These are phyloP conservation scores for Columba livia DNA, from an alignment of 2,113 vertebrate genomes.

Conservation along the genomic window DNA sequence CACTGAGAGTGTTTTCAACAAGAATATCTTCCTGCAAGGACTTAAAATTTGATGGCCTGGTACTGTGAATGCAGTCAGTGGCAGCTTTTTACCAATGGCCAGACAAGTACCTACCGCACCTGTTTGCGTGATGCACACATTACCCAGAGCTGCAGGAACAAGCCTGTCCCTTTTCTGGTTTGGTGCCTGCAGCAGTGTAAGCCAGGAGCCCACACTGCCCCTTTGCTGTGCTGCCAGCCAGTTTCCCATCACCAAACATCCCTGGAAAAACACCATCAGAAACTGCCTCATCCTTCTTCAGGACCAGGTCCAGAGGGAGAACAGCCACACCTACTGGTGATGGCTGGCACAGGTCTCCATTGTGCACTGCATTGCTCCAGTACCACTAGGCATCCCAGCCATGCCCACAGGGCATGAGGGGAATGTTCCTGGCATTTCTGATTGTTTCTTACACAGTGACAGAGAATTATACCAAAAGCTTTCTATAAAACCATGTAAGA, in stretches of 20 bases:
- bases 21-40: background rate
- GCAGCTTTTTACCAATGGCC: background rate
- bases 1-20: background rate
- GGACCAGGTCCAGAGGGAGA: background rate
- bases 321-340: background rate
- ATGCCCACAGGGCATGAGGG: rapidly evolving
- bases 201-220: background rate
- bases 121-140: rapidly evolving
- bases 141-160: background rate
- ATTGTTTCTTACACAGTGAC: background rate
- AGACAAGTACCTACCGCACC: background rate
- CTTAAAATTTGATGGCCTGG: background rate
- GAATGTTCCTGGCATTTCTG: background rate
- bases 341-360: background rate
- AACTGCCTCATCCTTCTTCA: background rate
- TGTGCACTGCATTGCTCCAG: rapidly evolving
- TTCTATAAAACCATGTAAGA: rapidly evolving
- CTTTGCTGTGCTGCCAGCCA: background rate
- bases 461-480: background rate
- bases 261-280: background rate
- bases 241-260: background rate
- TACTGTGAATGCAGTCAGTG: background rate
- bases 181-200: background rate
- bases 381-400: background rate
- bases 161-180: background rate